Conservation (phyloP, 2,113 vertebrate genomes). For the Gobius niger region DNA sequence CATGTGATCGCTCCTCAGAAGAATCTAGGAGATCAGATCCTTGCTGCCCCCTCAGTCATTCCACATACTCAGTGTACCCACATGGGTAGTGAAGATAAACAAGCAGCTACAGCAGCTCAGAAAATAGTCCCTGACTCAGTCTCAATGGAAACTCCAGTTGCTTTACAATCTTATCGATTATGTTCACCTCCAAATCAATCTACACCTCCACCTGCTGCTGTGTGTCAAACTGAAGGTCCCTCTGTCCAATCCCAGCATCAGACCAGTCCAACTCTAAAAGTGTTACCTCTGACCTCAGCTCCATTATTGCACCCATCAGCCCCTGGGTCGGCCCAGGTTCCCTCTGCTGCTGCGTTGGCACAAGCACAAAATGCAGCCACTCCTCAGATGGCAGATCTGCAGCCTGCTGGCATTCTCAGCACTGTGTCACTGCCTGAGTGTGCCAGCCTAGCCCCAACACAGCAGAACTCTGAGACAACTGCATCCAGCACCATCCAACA, state of each 20-base stretch:
- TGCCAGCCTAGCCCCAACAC: slow-evolving; percentile 64
- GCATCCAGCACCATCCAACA: slow-evolving; percentile 45
- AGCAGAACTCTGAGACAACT: slow-evolving; percentile 64
- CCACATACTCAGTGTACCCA: slow-evolving; percentile 46
- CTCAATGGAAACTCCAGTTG: slow-evolving; percentile 37
- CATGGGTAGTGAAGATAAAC: slow-evolving; percentile 52
- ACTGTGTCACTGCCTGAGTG: slow-evolving; percentile 55
- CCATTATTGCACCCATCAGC: slow-evolving; percentile 26
- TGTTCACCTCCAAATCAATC: slow-evolving; percentile 39
- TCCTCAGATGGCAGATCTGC: slow-evolving; percentile 53
- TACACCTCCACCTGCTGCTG: slow-evolving; percentile 22
- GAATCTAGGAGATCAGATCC: slow-evolving; percentile 52
- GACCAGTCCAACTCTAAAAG: slow-evolving; percentile 29
- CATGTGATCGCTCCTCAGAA: slow-evolving; percentile 36
- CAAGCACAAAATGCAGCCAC: slow-evolving; percentile 12
- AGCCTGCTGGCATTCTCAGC: slow-evolving; percentile 73
- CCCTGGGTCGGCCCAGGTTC: slow-evolving; percentile 8
- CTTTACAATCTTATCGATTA: slow-evolving; percentile 27
- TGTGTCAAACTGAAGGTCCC: slow-evolving; percentile 20
- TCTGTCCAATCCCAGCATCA: slow-evolving; percentile 18
- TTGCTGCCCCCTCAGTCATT: slow-evolving; percentile 35
- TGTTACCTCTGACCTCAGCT: slow-evolving; percentile 33
- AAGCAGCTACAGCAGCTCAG: slow-evolving; percentile 26
- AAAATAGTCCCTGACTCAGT: slow-evolving; percentile 27
- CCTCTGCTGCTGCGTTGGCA: not conserved